These are phyloP conservation scores for Fringilla coelebs DNA, from an alignment of 2,797 vertebrate genomes.

Conservation along the genomic window DNA sequence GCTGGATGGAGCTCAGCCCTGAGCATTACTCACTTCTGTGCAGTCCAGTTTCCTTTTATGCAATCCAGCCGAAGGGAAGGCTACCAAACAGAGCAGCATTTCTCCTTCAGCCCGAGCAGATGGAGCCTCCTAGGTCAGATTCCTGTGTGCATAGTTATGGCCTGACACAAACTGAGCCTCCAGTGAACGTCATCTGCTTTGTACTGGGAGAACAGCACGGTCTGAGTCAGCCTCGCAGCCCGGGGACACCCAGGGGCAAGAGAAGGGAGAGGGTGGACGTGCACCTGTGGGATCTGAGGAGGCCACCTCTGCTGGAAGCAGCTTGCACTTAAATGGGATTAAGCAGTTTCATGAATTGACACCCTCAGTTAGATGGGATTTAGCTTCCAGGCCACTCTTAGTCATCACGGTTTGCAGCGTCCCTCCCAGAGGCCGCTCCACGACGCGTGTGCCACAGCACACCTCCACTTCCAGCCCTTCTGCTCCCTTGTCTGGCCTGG, in stretches of 20 bases:
- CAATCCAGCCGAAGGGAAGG: not conserved
- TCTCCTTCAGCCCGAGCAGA: not conserved
- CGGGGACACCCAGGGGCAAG: fast-evolving
- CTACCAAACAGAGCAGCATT: not conserved
- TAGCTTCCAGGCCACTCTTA: not conserved
- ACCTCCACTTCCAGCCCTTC: not conserved
- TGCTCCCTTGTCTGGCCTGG: not conserved
- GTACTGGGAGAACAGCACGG: not conserved
- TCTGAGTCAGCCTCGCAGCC: not conserved
- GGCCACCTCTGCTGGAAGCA: not conserved
- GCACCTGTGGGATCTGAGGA: not conserved
- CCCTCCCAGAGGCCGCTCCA: not conserved
- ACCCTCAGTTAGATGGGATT: not conserved
- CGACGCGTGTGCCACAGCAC: not conserved
- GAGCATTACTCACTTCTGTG: not conserved
- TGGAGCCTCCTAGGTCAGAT: not conserved
- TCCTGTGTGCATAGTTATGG: not conserved
- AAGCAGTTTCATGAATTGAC: not conserved
- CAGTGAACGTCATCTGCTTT: fast-evolving
- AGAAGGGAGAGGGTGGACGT: not conserved
- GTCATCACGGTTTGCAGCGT: not conserved
- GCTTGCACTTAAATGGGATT: not conserved
- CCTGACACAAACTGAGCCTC: not conserved
- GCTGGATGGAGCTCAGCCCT: not conserved
- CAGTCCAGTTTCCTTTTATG: not conserved